phyloP scores from a whole-genome alignment of 1,140 invertebrate genomes.

The Atta colombica region DNA sequence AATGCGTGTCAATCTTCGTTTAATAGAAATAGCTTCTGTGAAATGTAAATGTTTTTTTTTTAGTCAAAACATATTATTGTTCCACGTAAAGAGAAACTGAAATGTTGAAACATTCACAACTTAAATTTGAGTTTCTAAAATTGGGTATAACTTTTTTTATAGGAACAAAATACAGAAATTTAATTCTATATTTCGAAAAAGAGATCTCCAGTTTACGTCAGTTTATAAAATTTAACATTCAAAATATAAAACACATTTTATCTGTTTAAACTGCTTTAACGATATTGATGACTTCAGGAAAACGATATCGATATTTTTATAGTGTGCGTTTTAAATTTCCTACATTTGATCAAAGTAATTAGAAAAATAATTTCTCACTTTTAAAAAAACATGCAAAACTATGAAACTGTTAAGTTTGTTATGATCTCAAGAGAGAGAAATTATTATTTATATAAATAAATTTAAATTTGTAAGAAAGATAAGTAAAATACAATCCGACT shows the following conservation, averaged over 20 bases:
- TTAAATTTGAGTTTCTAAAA: neutral
- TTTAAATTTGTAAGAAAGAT: too few relatives aligned
- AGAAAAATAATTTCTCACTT: neutral
- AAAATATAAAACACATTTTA: constrained; percentile 9
- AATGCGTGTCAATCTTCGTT: neutral
- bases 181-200: neutral
- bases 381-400: neutral
- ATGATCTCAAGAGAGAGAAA: neutral
- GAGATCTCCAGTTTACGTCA: too few relatives aligned
- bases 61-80: too few relatives aligned
- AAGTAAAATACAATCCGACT: too few relatives aligned
- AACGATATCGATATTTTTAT: neutral
- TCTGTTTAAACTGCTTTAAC: neutral
- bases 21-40: neutral
- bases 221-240: neutral
- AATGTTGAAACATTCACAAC: neutral
- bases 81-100: too few relatives aligned
- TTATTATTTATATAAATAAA: neutral
- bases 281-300: neutral
- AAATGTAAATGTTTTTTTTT: neutral
- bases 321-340: neutral
- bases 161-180: neutral
- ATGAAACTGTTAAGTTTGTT: too few relatives aligned
- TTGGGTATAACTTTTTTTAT: neutral
- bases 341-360: neutral